A percentile compares a stretch with the other conserved stretches of the same genome.
These are phyloP conservation scores for Melanaphis sacchari DNA, from an alignment of 1,140 invertebrate genomes.

Conservation along the genomic window DNA sequence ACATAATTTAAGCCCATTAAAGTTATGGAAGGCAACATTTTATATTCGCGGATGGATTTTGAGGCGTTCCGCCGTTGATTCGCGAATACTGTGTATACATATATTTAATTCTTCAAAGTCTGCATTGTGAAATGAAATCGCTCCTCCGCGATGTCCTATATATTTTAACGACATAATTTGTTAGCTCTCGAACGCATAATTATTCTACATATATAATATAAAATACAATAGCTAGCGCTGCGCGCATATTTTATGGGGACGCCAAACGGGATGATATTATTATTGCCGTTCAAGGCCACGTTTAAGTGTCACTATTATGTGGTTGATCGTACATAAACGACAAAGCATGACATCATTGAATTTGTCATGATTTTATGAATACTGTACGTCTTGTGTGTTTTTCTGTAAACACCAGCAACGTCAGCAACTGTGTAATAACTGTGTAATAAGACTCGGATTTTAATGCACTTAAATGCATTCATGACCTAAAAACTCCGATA, in stretches of 20 bases:
- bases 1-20: conserved; percentile 5
- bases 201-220: neutral
- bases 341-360: neutral
- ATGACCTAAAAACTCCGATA: neutral
- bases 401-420: neutral
- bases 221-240: neutral
- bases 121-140: neutral
- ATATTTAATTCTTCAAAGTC: neutral
- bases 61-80: neutral
- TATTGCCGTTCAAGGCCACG: neutral
- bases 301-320: neutral
- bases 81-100: neutral
- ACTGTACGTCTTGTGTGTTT: neutral
- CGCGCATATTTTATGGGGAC: neutral
- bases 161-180: neutral
- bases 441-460: neutral
- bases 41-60: neutral
- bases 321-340: neutral
- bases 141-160: neutral
- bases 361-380: neutral
- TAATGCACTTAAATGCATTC: neutral
- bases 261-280: neutral
- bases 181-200: neutral
- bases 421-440: neutral
- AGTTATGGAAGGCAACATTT: neutral